These are phyloP conservation scores for Dyspetes luteomarginatus DNA, from an alignment of 2,888 invertebrate species.

Conservation along the genomic window DNA sequence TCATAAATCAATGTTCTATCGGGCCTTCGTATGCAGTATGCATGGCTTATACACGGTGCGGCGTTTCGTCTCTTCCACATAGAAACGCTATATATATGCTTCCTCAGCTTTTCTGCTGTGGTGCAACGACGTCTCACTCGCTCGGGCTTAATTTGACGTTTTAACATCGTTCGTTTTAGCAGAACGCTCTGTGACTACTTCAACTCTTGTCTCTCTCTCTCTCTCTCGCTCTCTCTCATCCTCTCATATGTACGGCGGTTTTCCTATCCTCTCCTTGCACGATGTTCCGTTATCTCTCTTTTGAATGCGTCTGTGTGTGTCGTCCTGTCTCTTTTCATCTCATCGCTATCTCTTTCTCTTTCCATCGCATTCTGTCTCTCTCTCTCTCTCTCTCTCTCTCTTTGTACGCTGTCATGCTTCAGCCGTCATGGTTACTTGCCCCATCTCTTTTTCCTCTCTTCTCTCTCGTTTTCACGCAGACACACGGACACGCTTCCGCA, in stretches of 20 bases:
- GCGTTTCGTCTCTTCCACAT: slow-evolving; percentile 40
- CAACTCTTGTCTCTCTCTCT: slow-evolving; percentile 28
- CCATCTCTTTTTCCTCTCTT: slow-evolving; percentile 32
- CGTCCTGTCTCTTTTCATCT: slow-evolving; percentile 15
- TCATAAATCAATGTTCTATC: slow-evolving; percentile 76
- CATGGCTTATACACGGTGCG: slow-evolving; percentile 46
- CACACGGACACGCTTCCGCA: slow-evolving; percentile 70
- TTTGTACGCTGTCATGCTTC: slow-evolving; percentile 55
- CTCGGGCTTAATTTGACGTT: slow-evolving; percentile 64
- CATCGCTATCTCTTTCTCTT: background rate
- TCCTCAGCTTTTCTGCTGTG: slow-evolving; percentile 12
- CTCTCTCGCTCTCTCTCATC: background rate
- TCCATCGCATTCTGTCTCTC: background rate
- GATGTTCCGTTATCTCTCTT: slow-evolving; percentile 39
- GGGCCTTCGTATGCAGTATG: slow-evolving; percentile 72
- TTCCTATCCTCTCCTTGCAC: slow-evolving; percentile 50
- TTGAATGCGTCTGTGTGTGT: slow-evolving; percentile 9
- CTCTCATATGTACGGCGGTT: background rate
- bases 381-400: background rate
- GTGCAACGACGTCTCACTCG: slow-evolving; percentile 60
- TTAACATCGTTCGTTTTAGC: slow-evolving; percentile 64
- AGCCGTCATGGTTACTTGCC: slow-evolving; percentile 53
- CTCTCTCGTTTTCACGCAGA: slow-evolving; percentile 53
- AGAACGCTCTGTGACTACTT: slow-evolving; percentile 45
- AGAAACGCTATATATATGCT: slow-evolving; percentile 29